phyloP scores from a whole-genome alignment of 2,797 vertebrate species.

The Uromys caudimaculatus region DNA sequence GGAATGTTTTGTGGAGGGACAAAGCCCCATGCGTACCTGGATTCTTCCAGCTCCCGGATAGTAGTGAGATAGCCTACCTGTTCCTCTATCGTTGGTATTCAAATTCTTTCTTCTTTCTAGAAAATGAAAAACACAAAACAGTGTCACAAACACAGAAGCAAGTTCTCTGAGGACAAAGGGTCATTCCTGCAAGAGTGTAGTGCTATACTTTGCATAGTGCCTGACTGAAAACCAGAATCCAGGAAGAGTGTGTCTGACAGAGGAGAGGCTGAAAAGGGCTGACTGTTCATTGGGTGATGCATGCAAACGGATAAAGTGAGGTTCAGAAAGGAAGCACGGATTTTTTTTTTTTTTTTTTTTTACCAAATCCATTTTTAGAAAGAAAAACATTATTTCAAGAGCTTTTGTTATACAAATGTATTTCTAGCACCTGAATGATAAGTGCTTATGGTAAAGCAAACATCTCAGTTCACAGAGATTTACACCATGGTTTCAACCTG shows the following conservation, averaged over 20 bases:
- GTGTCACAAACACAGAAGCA: neutral
- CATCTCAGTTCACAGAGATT: neutral
- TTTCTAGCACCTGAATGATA: neutral
- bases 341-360: neutral
- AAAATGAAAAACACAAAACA: neutral
- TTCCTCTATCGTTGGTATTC: neutral
- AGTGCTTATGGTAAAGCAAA: neutral
- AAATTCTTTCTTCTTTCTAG: neutral
- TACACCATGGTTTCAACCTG: neutral
- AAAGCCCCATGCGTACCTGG: neutral
- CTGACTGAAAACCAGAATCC: neutral
- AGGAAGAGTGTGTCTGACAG: neutral
- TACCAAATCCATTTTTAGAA: neutral
- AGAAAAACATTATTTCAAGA: conserved; percentile 25
- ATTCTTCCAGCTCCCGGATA: neutral
- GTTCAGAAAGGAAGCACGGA: neutral
- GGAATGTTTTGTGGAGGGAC: neutral
- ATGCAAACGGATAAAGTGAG: neutral
- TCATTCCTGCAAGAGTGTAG: neutral
- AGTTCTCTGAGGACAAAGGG: neutral
- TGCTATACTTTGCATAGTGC: neutral
- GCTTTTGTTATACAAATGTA: neutral
- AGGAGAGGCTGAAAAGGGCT: neutral
- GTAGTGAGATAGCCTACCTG: neutral
- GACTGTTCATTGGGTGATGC: neutral